A percentile compares a stretch with the other conserved stretches of the same genome.
Conservation (phyloP, 2,113 vertebrate species). For the Seriola quinqueradiata region DNA sequence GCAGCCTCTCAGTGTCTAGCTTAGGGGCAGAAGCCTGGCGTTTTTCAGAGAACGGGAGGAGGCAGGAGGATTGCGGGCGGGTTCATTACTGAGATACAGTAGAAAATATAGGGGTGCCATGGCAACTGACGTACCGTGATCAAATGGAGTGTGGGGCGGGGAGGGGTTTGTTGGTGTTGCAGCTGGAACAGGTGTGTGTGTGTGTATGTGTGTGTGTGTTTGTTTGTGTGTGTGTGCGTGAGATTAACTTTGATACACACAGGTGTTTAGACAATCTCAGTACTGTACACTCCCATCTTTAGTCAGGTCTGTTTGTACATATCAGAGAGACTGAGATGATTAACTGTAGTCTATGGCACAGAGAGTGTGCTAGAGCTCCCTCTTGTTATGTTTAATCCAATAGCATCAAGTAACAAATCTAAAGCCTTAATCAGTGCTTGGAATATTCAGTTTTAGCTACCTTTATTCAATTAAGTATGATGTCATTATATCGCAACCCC, state of each 20-base stretch:
- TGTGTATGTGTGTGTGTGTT: slow-evolving; percentile 37
- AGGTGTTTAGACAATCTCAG: slow-evolving; percentile 78
- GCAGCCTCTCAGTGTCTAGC: slow-evolving; percentile 26
- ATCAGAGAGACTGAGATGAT: slow-evolving; percentile 56
- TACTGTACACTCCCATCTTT: slow-evolving; percentile 74
- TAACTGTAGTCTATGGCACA: slow-evolving; percentile 44
- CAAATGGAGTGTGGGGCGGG: slow-evolving; percentile 8
- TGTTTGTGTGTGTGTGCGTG: slow-evolving; percentile 38
- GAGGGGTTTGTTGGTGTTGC: slow-evolving; percentile 47
- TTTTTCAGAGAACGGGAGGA: slow-evolving; percentile 11
- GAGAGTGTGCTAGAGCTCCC: slow-evolving; percentile 34
- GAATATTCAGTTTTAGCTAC: slow-evolving; percentile 65
- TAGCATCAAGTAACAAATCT: slow-evolving; percentile 69
- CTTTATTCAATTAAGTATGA: slow-evolving; percentile 69
- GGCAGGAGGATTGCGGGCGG: neutral
- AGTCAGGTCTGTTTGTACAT: slow-evolving; percentile 77
- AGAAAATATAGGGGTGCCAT: slow-evolving; percentile 51
- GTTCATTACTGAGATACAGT: slow-evolving; percentile 56
- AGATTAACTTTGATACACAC: slow-evolving; percentile 57
- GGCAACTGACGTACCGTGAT: slow-evolving; percentile 51
- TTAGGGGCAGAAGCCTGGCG: slow-evolving; percentile 37
- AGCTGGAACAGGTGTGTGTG: slow-evolving; percentile 50
- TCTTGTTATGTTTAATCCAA: slow-evolving; percentile 55
- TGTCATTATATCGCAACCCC: slow-evolving; percentile 64
- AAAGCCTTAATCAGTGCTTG: slow-evolving; percentile 78